phyloP scores from a whole-genome alignment of 92 coral and sea anemone species.

The Ricordea florida region DNA sequence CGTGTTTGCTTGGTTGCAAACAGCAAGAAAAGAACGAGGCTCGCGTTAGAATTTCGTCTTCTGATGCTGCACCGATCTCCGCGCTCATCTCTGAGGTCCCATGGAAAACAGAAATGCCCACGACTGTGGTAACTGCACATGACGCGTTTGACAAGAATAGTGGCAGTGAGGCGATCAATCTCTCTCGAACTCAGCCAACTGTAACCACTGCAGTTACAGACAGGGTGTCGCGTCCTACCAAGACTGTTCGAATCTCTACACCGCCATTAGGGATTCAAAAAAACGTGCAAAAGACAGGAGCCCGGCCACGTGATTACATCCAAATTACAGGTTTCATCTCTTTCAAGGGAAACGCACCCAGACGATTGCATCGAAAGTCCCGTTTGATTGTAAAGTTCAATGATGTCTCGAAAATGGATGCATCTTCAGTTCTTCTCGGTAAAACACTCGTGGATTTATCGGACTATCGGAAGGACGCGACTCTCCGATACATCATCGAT shows the following conservation, averaged over 20 bases:
- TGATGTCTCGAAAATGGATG: conserved; percentile 69
- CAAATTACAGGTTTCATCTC: background rate
- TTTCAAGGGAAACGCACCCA: conserved; percentile 35
- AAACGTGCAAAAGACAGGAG: too few species aligned
- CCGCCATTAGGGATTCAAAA: too few species aligned
- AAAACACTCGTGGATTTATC: conserved; percentile 55
- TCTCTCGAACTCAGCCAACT: too few species aligned
- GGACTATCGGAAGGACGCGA: conserved; percentile 57
- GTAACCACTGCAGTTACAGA: background rate
- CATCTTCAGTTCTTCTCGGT: conserved; percentile 54
- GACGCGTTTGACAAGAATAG: too few species aligned
- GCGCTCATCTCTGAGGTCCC: background rate
- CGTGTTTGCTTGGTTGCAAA: conserved; percentile 70
- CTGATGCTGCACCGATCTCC: background rate
- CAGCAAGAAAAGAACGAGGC: background rate
- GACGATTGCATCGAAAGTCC: conserved; percentile 56
- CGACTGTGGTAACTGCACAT: too few species aligned
- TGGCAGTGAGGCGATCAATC: too few species aligned
- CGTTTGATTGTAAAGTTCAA: conserved; percentile 70
- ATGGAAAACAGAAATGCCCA: too few species aligned
- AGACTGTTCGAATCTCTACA: too few species aligned
- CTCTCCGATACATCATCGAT: conserved; percentile 67
- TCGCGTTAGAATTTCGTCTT: background rate
- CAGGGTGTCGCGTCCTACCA: background rate
- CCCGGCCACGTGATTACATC: too few species aligned